Base-by-base conservation (phyloP, 2,113 vertebrate genomes). In the Xenopus laevis region DNA sequence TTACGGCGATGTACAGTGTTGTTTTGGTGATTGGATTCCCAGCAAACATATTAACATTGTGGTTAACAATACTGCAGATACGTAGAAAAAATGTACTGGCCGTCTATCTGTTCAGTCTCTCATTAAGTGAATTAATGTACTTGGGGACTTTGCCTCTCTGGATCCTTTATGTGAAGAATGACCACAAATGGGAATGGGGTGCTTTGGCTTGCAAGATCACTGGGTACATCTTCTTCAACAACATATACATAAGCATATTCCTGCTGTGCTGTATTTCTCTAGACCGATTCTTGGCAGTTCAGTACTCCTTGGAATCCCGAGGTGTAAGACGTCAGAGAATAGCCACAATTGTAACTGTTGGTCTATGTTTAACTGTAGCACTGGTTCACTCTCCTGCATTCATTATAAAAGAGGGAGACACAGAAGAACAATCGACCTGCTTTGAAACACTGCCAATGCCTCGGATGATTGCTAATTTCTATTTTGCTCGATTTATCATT, bases 191-290 rank as follows among this genome's bases (percentile, higher is more conserved):
- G 96, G 40, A 0, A 0, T 87, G 93, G 87, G 50, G 81, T 15
- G 3, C 0, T 0, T 0, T 0, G 0, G 68, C 85, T 44, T 99
- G 97, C 85, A 87, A n/a, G 47, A 0, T 87, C 21, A 93, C 89
- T 0, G 94, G 91, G 45, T 98, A 89, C 68, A 61, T 97, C 46
- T 99, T 99, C 47, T 99, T 98, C 84, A 98, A 95, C 87, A 99
- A 96, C 84, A 94, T 98, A 84, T 99, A 98, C 64, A 65, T 95
- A 77, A 99, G 97, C 72, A 95, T 98, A 72, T 82, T 90, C 0
- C 71, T 98, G 16, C 82, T 99, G 73, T 98, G 96, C 68, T 89
- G 95, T 72, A 83, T 99, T 74, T 95, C 96, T 64, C 18, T 92
- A 21, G 95, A 99, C 83, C 91, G 96, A 45, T 98, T 90, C 0